Evolutionary conservation across 2,888 invertebrate genomes (phyloP).

Genomic region (Drosophila greeni): DNA sequence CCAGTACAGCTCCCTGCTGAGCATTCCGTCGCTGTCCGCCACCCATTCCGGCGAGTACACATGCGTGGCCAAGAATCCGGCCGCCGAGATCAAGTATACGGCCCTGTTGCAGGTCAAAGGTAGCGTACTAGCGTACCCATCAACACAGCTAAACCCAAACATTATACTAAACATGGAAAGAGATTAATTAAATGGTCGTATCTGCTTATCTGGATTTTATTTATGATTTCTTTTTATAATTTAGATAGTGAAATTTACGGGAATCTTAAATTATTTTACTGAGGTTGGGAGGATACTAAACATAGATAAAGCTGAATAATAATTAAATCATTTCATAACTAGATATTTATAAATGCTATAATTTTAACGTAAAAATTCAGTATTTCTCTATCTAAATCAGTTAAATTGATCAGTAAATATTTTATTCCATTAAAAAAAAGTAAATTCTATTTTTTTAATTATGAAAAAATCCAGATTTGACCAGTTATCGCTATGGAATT

Average conservation of each 20-base stretch:
- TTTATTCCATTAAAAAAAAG: background rate
- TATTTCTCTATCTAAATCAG: background rate
- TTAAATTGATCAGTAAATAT: too few species aligned
- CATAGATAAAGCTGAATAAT: too few species aligned
- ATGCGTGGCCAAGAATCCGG: constrained; percentile 88
- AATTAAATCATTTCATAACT: too few species aligned
- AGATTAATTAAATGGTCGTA: background rate
- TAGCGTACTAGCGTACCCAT: constrained; percentile 80
- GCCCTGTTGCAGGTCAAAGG: constrained; percentile 90
- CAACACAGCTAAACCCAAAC: constrained; percentile 14
- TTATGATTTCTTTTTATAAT: background rate
- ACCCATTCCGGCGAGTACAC: constrained; percentile 88
- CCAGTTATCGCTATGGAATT: background rate
- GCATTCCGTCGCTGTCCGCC: constrained; percentile 87
- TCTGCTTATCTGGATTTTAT: background rate
- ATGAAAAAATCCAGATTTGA: background rate
- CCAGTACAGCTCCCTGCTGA: constrained; percentile 87
- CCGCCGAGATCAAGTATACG: constrained; percentile 88
- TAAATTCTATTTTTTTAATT: background rate
- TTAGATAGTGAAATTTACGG: background rate
- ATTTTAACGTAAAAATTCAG: background rate
- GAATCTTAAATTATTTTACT: too few species aligned
- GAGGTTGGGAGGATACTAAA: background rate
- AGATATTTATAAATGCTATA: background rate
- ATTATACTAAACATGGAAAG: constrained; percentile 5